Evolutionary conservation across 2,797 vertebrate genomes (phyloP).

Genomic region (Leptodactylus fallax): DNA sequence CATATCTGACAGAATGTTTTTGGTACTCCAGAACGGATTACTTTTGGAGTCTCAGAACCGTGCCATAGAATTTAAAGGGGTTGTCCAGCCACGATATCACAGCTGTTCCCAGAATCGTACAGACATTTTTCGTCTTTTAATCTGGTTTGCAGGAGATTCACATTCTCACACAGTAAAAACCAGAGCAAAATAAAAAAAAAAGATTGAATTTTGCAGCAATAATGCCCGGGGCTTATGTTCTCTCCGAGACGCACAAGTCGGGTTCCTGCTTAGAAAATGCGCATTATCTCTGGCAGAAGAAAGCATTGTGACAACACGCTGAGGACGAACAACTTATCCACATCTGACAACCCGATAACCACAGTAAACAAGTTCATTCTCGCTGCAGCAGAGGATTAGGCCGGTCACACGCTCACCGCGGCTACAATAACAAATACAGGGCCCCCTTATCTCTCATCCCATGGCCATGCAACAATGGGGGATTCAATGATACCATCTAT

Average conservation of each 20-base stretch:
- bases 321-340: slow-evolving; percentile 5
- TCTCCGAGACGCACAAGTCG: slow-evolving; percentile 8
- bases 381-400: not conserved
- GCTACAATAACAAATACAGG: no score
- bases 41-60: not conserved
- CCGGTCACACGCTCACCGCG: not conserved
- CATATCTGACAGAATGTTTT: not conserved
- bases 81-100: not conserved
- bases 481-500: no score
- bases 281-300: slow-evolving; percentile 21
- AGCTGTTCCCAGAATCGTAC: not conserved
- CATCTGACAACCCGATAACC: slow-evolving; percentile 9
- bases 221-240: slow-evolving; percentile 18
- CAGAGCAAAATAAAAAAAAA: not conserved
- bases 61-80: not conserved
- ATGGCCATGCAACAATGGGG: no score
- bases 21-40: not conserved
- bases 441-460: no score
- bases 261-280: slow-evolving; percentile 18
- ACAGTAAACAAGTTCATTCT: slow-evolving; percentile 16
- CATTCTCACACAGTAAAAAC: not conserved
- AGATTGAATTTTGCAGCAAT: slow-evolving; percentile 22
- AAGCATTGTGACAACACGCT: slow-evolving; percentile 16
- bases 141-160: slow-evolving; percentile 12
- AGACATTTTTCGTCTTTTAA: not conserved